A percentile compares a stretch with the other conserved stretches of the same genome.
phyloP scores from a whole-genome alignment of 2,113 vertebrate genomes.

The Hypomesus transpacificus region DNA sequence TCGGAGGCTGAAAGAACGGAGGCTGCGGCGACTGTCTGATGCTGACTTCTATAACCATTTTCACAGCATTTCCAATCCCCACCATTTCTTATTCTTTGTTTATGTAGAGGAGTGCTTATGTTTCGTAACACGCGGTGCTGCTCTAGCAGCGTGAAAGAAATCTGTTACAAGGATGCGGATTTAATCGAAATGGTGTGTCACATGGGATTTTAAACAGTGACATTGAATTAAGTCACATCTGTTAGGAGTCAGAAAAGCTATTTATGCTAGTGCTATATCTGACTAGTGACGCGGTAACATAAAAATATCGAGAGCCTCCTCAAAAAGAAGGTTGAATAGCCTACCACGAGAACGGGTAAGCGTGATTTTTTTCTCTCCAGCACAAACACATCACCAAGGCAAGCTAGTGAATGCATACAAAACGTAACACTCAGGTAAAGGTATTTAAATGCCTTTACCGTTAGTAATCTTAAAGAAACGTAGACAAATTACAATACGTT shows the following conservation, averaged over 20 bases:
- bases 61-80: background rate
- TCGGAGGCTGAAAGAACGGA: conserved; percentile 52
- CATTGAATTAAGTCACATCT: conserved; percentile 40
- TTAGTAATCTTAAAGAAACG: no score
- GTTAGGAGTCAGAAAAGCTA: conserved; percentile 14
- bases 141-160: conserved; percentile 42
- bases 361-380: conserved; percentile 36
- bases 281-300: conserved; percentile 12
- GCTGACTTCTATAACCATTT: conserved; percentile 42
- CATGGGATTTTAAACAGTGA: conserved; percentile 50
- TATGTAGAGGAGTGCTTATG: conserved; percentile 18
- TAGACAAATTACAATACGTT: no score
- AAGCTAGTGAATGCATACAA: background rate
- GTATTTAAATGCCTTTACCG: background rate
- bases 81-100: conserved; percentile 7
- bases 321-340: conserved; percentile 37
- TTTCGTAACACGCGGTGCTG: conserved; percentile 53
- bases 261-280: conserved; percentile 37
- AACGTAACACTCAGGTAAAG: conserved; percentile 45
- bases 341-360: conserved; percentile 57
- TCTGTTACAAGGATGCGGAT: conserved; percentile 60
- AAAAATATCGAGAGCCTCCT: conserved; percentile 24
- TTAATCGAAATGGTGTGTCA: conserved; percentile 50
- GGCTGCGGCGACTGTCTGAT: conserved; percentile 55
- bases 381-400: background rate